Evolutionary conservation across 2,888 invertebrate species (phyloP).

Genomic region (Pheosia gnoma): DNA sequence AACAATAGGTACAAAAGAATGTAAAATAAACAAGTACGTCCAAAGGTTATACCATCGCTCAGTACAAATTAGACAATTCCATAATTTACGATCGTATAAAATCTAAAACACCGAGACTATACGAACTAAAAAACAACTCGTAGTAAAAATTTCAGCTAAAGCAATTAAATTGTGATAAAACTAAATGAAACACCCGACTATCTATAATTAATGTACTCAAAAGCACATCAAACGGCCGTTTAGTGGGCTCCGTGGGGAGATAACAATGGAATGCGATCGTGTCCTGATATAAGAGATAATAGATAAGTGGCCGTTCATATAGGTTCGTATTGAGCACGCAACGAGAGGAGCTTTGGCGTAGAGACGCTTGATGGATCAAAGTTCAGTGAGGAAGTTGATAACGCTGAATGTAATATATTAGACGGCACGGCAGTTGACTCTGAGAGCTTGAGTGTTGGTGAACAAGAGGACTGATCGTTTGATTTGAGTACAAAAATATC

Average conservation of each 20-base stretch:
- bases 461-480: not conserved
- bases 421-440: slow-evolving; percentile 4
- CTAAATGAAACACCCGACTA: slow-evolving; percentile 55
- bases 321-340: slow-evolving; percentile 68
- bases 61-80: not conserved
- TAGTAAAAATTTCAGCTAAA: slow-evolving; percentile 25
- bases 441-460: not conserved
- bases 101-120: slow-evolving; percentile 9
- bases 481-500: not conserved
- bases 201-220: slow-evolving; percentile 70
- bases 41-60: not conserved
- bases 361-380: slow-evolving; percentile 35
- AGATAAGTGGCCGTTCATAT: slow-evolving; percentile 66
- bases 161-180: slow-evolving; percentile 65
- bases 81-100: slow-evolving; percentile 5
- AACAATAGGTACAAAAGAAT: too few species aligned
- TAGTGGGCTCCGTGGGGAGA: slow-evolving; percentile 58
- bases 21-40: too few species aligned
- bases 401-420: slow-evolving; percentile 1
- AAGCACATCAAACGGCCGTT: slow-evolving; percentile 68
- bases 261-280: slow-evolving; percentile 73
- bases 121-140: slow-evolving; percentile 16
- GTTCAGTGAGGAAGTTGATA: slow-evolving; percentile 33
- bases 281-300: slow-evolving; percentile 68
- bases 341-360: slow-evolving; percentile 38